These are phyloP conservation scores for Syngnathoides biaculeatus DNA, from an alignment of 2,113 vertebrate species.

Conservation along the genomic window DNA sequence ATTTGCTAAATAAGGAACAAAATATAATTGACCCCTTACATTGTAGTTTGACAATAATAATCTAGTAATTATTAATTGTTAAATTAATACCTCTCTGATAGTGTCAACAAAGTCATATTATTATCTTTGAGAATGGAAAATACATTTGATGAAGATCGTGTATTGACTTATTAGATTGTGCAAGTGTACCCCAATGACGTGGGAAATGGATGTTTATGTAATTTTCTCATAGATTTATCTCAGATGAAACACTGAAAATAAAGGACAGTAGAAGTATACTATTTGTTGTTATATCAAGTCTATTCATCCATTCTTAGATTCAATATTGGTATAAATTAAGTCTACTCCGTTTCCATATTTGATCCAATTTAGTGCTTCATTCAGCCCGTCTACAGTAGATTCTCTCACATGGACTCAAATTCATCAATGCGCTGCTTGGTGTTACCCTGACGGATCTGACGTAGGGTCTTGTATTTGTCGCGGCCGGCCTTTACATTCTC, in stretches of 20 bases:
- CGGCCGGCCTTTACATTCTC: slow-evolving; percentile 90
- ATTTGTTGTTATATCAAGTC: slow-evolving; percentile 5
- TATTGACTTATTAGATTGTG: neutral
- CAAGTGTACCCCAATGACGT: neutral
- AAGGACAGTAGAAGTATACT: neutral
- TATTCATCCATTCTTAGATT: neutral
- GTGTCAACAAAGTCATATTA: neutral
- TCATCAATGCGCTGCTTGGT: slow-evolving; percentile 97
- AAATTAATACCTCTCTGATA: neutral
- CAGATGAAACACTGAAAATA: slow-evolving; percentile 21
- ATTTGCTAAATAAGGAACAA: neutral
- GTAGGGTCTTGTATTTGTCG: slow-evolving; percentile 97
- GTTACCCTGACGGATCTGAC: slow-evolving; percentile 95
- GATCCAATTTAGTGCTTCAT: slow-evolving; percentile 10
- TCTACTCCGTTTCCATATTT: slow-evolving; percentile 3
- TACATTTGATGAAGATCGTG: neutral
- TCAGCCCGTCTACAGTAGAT: neutral
- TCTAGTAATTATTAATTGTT: neutral
- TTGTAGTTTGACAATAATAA: neutral
- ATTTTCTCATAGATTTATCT: slow-evolving; percentile 5
- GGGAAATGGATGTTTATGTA: neutral
- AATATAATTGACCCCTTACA: neutral
- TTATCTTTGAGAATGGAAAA: neutral
- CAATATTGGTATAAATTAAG: neutral
- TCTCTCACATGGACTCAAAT: slow-evolving; percentile 92